Evolutionary conservation across 92 coral and sea anemone species (phyloP).

Genomic region (Parazoanthus swiftii): DNA sequence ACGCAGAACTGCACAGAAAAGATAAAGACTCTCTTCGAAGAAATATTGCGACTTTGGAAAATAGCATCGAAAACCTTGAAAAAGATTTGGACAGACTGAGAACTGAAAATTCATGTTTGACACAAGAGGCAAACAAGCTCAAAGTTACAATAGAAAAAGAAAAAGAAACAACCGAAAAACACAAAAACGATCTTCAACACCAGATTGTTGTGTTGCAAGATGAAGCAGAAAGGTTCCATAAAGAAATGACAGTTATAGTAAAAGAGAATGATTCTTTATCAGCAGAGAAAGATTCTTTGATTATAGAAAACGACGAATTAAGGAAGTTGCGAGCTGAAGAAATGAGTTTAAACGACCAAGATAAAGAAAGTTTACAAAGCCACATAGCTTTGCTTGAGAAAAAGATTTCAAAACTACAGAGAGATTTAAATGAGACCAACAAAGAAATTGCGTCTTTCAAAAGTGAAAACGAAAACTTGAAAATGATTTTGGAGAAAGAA

Average conservation of each 20-base stretch:
- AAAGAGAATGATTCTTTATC: slow-evolving; percentile 31
- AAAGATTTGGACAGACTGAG: slow-evolving; percentile 30
- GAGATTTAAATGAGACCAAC: slow-evolving; percentile 3
- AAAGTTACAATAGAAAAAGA: slow-evolving; percentile 56
- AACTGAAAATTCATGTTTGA: slow-evolving; percentile 53
- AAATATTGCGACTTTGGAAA: neutral
- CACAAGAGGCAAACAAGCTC: slow-evolving; percentile 56
- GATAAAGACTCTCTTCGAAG: slow-evolving; percentile 25
- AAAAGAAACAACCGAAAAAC: slow-evolving; percentile 46
- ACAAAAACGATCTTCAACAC: slow-evolving; percentile 50
- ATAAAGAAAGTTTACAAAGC: slow-evolving; percentile 27
- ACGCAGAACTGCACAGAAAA: neutral
- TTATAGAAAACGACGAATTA: slow-evolving; percentile 31
- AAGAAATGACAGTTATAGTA: slow-evolving; percentile 24
- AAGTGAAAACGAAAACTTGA: slow-evolving; percentile 21
- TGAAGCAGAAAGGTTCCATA: slow-evolving; percentile 51
- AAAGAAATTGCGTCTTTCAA: slow-evolving; percentile 1
- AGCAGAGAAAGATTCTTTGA: slow-evolving; percentile 24
- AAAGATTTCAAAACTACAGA: slow-evolving; percentile 11
- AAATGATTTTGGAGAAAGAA: slow-evolving; percentile 27
- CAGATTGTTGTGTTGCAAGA: slow-evolving; percentile 55
- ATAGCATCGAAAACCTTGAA: slow-evolving; percentile 19
- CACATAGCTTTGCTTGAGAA: slow-evolving; percentile 9
- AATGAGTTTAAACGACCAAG: slow-evolving; percentile 16
- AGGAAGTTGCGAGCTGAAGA: slow-evolving; percentile 23